Percentiles rank a stretch among this genome's conserved stretches.
phyloP scores from a whole-genome alignment of 2,797 vertebrate species.

The Natrix natrix region DNA sequence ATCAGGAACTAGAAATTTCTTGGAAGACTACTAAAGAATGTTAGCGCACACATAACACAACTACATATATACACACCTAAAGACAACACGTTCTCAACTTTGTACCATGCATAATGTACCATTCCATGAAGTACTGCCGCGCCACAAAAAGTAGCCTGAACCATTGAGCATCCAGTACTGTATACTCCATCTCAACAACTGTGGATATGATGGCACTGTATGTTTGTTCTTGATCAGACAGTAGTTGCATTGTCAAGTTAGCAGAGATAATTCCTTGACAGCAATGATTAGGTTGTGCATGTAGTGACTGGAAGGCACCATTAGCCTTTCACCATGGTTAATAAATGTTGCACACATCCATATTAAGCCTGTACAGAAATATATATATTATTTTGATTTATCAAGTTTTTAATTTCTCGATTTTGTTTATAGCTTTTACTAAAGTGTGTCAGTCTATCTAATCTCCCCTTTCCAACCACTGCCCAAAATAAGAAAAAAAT shows the following conservation, averaged over 20 bases:
- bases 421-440: conserved; percentile 69
- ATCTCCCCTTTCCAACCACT: conserved; percentile 32
- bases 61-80: conserved; percentile 51
- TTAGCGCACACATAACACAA: conserved; percentile 72
- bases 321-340: conserved; percentile 73
- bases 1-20: conserved; percentile 67
- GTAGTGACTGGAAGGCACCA: conserved; percentile 74
- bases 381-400: conserved; percentile 69
- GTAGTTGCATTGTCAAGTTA: conserved; percentile 73
- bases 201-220: conserved; percentile 54
- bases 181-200: conserved; percentile 55
- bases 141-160: conserved; percentile 70
- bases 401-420: conserved; percentile 61
- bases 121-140: conserved; percentile 75
- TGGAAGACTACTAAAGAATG: conserved; percentile 74
- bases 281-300: conserved; percentile 77
- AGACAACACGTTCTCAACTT: conserved; percentile 59
- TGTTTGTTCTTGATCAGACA: conserved; percentile 72
- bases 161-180: conserved; percentile 64
- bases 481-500: conserved; percentile 45
- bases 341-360: conserved; percentile 72
- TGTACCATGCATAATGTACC: conserved; percentile 70
- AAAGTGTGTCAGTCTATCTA: conserved; percentile 65
- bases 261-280: conserved; percentile 76
- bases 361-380: conserved; percentile 69